These are phyloP conservation scores for Mnemiopsis leidyi DNA, from an alignment of 37 sponge, comb jelly and placozoan species.

Conservation along the genomic window DNA sequence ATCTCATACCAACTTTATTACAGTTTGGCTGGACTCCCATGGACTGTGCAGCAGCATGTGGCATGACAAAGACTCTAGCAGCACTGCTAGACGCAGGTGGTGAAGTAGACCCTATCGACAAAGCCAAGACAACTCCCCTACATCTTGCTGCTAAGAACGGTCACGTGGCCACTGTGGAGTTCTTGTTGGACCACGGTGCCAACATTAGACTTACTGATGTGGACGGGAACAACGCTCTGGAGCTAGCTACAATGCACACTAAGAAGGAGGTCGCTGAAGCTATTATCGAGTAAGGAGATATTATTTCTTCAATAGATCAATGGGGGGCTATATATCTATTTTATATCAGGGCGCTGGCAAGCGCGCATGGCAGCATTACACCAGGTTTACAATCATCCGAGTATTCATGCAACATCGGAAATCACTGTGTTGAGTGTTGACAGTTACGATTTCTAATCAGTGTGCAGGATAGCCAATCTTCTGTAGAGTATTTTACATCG, in stretches of 20 bases:
- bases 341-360: too few relatives aligned
- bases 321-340: too few relatives aligned
- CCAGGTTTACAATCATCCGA: too few relatives aligned
- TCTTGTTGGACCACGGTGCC: constrained; percentile 72
- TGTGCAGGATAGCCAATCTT: too few relatives aligned
- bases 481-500: too few relatives aligned
- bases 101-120: constrained; percentile 50
- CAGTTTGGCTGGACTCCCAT: constrained; percentile 63
- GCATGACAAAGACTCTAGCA: constrained; percentile 21
- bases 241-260: constrained; percentile 73
- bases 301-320: too few relatives aligned
- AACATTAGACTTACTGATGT: constrained; percentile 58
- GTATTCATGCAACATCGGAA: too few relatives aligned
- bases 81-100: constrained; percentile 31
- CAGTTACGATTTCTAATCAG: too few relatives aligned
- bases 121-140: constrained; percentile 71
- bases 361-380: too few relatives aligned
- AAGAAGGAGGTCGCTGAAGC: constrained; percentile 13
- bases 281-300: neutral
- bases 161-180: constrained; percentile 67
- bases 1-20: neutral
- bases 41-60: constrained; percentile 63
- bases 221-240: constrained; percentile 65
- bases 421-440: too few relatives aligned
- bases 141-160: constrained; percentile 88